Percentiles rank a stretch among this genome's conserved stretches.
These are phyloP conservation scores for Drosophila ezoana DNA, from an alignment of 2,888 invertebrate species.

Conservation along the genomic window DNA sequence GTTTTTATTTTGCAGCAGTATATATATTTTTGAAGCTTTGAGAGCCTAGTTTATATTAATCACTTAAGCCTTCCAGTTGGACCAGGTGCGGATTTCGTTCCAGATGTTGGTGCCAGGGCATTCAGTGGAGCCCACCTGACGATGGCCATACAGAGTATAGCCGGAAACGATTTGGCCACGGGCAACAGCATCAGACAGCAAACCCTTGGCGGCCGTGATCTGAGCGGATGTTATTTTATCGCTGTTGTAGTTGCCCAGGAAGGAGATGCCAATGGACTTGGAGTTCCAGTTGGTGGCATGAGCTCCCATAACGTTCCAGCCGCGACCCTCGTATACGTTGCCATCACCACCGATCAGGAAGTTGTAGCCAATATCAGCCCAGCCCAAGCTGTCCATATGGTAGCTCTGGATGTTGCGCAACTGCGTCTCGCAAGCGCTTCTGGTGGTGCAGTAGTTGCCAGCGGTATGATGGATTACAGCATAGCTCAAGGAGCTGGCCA, in stretches of 20 bases:
- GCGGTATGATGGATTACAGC: constrained; percentile 81
- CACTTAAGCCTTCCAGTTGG: constrained; percentile 78
- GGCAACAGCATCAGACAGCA: constrained; percentile 71
- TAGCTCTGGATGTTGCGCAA: constrained; percentile 80
- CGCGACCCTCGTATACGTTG: constrained; percentile 82
- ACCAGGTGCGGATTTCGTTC: constrained; percentile 79
- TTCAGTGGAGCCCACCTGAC: constrained; percentile 80
- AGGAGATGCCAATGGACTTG: constrained; percentile 81
- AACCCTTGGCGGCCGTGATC: constrained; percentile 67
- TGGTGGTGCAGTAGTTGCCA: constrained; percentile 74
- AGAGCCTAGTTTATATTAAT: no score
- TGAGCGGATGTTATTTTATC: constrained; percentile 65
- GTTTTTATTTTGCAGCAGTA: constrained; percentile 37
- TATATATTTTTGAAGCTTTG: background rate
- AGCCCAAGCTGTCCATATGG: constrained; percentile 80
- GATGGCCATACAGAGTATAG: constrained; percentile 80
- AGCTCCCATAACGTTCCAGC: constrained; percentile 78
- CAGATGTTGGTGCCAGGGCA: constrained; percentile 82
- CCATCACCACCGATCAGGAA: constrained; percentile 83
- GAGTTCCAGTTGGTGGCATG: constrained; percentile 81
- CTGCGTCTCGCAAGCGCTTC: constrained; percentile 68
- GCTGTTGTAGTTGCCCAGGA: constrained; percentile 81
- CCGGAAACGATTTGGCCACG: constrained; percentile 71
- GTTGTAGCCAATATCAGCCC: constrained; percentile 82
- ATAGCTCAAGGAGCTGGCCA: constrained; percentile 67